A percentile compares a stretch with the other conserved stretches of the same genome.
Evolutionary conservation across 1,140 invertebrate species (phyloP).

Genomic region (Hypothenemus hampei): DNA sequence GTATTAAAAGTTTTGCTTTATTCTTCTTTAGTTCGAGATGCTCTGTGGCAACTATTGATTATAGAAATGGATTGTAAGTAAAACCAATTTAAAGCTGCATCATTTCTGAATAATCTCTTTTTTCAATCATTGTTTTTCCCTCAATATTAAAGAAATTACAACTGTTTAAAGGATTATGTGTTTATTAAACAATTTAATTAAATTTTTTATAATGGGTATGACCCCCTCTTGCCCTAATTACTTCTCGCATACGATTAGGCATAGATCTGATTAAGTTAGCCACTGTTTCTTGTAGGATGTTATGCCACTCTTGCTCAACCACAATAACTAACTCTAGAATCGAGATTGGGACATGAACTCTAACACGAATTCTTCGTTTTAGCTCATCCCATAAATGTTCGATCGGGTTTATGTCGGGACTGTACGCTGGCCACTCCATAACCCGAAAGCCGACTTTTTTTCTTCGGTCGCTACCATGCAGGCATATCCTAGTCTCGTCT

Average conservation of each 20-base stretch:
- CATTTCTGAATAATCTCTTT: too few relatives aligned
- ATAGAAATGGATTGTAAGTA: too few relatives aligned
- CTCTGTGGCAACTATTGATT: too few relatives aligned
- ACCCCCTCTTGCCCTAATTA: not conserved
- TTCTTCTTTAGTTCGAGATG: too few relatives aligned
- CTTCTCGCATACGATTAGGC: not conserved
- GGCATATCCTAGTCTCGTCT: conserved; percentile 8
- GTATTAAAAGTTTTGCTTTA: too few relatives aligned
- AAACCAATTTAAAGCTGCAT: too few relatives aligned
- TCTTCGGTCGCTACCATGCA: conserved; percentile 12
- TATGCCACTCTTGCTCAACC: not conserved
- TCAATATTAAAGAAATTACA: too few relatives aligned
- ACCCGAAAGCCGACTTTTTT: conserved; percentile 30
- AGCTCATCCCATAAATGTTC: conserved; percentile 44
- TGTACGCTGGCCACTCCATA: conserved; percentile 42
- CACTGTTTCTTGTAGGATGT: not conserved
- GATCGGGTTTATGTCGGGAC: conserved; percentile 45
- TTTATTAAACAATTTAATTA: too few relatives aligned
- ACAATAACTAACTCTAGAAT: not conserved
- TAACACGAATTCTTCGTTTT: conserved; percentile 17
- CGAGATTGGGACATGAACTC: conserved; percentile 6
- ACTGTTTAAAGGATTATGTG: too few relatives aligned
- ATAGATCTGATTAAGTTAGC: not conserved
- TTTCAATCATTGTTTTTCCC: too few relatives aligned
- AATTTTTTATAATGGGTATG: not conserved